A percentile compares a stretch with the other conserved stretches of the same genome.
Conservation (phyloP, 2,113 vertebrate genomes). For the Erpornis zantholeuca region DNA sequence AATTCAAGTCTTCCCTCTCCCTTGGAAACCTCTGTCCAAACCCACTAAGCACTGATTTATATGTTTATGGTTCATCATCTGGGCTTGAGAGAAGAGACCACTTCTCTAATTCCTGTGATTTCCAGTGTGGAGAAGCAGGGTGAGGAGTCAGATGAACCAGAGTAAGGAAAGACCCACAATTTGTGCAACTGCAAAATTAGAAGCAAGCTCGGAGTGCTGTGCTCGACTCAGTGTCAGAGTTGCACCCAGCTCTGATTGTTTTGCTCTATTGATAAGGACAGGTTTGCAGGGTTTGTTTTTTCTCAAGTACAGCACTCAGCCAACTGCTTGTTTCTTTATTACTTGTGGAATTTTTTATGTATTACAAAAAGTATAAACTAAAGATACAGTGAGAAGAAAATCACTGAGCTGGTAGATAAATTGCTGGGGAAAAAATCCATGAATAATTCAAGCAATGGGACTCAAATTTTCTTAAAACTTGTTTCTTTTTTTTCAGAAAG, state of each 20-base stretch:
- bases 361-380: conserved; percentile 1
- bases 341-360: conserved; percentile 6
- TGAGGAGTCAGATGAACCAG: background rate
- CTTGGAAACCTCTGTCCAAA: background rate
- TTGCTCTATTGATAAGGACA: background rate
- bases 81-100: background rate
- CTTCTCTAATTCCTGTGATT: background rate
- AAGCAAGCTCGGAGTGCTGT: background rate
- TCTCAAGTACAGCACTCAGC: background rate
- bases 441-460: conserved; percentile 32
- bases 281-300: background rate
- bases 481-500: background rate
- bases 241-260: background rate
- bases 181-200: fast-evolving
- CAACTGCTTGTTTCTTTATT: conserved; percentile 3
- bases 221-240: background rate
- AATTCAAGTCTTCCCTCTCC: background rate
- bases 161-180: background rate
- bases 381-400: background rate
- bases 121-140: fast-evolving
- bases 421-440: background rate
- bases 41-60: background rate
- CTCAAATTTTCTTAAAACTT: background rate
- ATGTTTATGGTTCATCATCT: background rate
- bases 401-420: background rate